Conservation (phyloP, 2,113 vertebrate species). For the Ailurus styani region DNA sequence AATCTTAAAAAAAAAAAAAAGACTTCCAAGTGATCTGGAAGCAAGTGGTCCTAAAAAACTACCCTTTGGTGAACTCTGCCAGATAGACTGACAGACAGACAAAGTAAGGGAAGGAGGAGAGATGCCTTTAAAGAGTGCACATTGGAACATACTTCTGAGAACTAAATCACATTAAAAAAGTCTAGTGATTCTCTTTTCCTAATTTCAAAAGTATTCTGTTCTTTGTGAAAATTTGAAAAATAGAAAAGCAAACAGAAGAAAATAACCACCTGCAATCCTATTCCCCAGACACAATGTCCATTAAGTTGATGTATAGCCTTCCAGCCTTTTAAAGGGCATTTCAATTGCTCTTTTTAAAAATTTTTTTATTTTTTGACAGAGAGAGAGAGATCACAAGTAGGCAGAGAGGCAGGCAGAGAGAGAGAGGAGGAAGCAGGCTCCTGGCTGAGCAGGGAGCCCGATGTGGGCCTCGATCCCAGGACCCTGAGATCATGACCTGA, state of each 20-base stretch:
- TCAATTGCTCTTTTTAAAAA: neutral
- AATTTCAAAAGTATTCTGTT: conserved; percentile 23
- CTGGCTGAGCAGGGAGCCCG: too few relatives aligned
- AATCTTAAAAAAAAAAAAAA: too few relatives aligned
- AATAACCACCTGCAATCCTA: neutral
- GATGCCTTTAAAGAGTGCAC: neutral
- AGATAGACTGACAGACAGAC: neutral
- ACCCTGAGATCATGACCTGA: too few relatives aligned
- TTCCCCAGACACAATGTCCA: neutral
- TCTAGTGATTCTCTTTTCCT: neutral
- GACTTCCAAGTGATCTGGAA: neutral
- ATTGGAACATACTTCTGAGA: neutral
- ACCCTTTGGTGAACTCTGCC: neutral
- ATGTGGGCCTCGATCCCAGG: too few relatives aligned
- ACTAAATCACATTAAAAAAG: neutral
- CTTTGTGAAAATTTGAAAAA: neutral
- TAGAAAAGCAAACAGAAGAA: neutral
- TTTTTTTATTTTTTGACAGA: too few relatives aligned
- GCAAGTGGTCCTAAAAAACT: neutral
- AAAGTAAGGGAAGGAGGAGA: too few relatives aligned
- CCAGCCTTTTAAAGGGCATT: neutral
- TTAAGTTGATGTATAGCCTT: neutral
- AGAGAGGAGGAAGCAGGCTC: too few relatives aligned
- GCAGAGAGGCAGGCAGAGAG: too few relatives aligned
- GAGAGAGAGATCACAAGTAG: too few relatives aligned